Percentiles rank a stretch among this genome's conserved stretches.
phyloP scores from a whole-genome alignment of 37 sponge, comb jelly and placozoan genomes.

The Tethya wilhelma region DNA sequence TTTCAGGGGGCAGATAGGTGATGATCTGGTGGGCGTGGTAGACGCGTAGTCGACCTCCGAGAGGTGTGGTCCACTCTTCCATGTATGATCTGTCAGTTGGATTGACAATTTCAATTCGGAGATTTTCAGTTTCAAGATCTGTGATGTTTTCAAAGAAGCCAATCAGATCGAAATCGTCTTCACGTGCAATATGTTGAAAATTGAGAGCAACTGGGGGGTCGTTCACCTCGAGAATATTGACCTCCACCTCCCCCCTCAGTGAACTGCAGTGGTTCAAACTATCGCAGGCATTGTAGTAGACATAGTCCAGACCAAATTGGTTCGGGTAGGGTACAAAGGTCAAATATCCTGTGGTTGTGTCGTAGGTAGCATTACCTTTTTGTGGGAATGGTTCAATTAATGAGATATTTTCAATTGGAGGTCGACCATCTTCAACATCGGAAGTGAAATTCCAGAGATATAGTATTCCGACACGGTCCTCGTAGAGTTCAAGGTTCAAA shows the following conservation, averaged over 20 bases:
- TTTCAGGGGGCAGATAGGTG: conserved; percentile 71
- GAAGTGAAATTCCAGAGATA: conserved; percentile 46
- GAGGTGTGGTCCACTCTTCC: conserved; percentile 41
- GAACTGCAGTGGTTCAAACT: conserved; percentile 52
- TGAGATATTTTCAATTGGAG: conserved; percentile 38
- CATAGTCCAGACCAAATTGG: conserved; percentile 64
- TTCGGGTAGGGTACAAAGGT: conserved; percentile 58
- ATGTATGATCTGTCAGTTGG: conserved; percentile 13
- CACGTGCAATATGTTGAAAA: conserved; percentile 57
- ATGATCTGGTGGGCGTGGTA: conserved; percentile 88
- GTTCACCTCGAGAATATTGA: conserved; percentile 72
- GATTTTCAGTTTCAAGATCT: conserved; percentile 62
- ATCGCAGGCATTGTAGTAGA: conserved; percentile 81
- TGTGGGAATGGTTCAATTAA: conserved; percentile 52
- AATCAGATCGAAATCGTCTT: conserved; percentile 88
- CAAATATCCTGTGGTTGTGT: conserved; percentile 66
- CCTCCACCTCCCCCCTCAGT: conserved; percentile 38
- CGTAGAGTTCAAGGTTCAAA: conserved; percentile 33
- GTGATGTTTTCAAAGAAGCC: conserved; percentile 41
- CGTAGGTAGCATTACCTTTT: conserved; percentile 65
- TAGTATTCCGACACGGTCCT: conserved; percentile 37
- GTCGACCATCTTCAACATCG: conserved; percentile 83
- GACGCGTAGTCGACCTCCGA: conserved; percentile 72
- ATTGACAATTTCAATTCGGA: conserved; percentile 51
- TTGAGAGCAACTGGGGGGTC: conserved; percentile 70